Evolutionary conservation across 2,797 vertebrate species (phyloP).

Genomic region (Hydrolagus colliei): DNA sequence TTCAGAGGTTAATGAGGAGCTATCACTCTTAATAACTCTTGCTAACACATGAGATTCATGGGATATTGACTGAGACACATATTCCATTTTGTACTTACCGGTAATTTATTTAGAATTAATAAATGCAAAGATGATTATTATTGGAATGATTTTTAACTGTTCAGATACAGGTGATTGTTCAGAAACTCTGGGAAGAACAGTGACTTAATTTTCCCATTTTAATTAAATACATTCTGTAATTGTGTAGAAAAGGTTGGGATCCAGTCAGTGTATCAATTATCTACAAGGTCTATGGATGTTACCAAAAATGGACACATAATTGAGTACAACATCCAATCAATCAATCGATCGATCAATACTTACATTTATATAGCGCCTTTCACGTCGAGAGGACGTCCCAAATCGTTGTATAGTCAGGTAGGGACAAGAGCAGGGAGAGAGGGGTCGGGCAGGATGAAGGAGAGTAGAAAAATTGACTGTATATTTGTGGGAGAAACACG

Average conservation of each 20-base stretch:
- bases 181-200: background rate
- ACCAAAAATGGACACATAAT: background rate
- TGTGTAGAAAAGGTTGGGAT: background rate
- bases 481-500: too few relatives aligned
- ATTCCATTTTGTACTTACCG: too few relatives aligned
- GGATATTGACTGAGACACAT: background rate
- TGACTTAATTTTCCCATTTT: background rate
- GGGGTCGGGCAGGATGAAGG: too few relatives aligned
- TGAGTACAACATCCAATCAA: background rate
- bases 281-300: background rate
- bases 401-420: too few relatives aligned
- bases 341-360: too few relatives aligned
- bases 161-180: background rate
- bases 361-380: too few relatives aligned
- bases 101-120: too few relatives aligned
- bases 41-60: background rate
- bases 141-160: too few relatives aligned
- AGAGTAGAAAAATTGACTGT: too few relatives aligned
- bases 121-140: too few relatives aligned
- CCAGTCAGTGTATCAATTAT: background rate
- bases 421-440: too few relatives aligned
- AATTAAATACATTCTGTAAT: background rate
- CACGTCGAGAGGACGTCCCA: too few relatives aligned
- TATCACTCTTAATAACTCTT: constrained; percentile 1
- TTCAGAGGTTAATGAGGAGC: background rate